phyloP scores from a whole-genome alignment of 2,113 vertebrate genomes.

The Otis tarda region DNA sequence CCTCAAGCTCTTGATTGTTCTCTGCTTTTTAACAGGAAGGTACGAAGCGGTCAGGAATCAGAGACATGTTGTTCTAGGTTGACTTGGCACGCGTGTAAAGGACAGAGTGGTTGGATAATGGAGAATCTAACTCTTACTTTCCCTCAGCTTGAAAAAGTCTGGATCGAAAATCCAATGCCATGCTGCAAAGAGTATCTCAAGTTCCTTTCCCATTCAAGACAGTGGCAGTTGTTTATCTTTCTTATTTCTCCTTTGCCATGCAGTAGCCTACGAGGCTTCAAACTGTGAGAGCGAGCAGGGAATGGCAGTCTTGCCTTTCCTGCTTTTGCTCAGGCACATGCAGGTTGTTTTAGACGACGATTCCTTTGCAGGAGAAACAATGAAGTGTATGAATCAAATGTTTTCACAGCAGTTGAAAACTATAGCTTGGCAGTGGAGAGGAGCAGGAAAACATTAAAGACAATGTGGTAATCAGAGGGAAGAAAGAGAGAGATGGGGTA shows the following conservation, averaged over 20 bases:
- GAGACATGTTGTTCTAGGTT: background rate
- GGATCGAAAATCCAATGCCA: background rate
- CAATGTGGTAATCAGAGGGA: background rate
- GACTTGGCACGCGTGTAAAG: background rate
- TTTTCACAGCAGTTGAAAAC: background rate
- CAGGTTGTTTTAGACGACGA: background rate
- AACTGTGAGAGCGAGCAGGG: background rate
- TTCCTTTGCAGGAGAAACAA: conserved; percentile 16
- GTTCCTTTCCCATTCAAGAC: background rate
- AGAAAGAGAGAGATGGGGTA: conserved; percentile 11
- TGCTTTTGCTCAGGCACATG: background rate
- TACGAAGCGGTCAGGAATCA: background rate
- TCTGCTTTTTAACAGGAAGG: background rate
- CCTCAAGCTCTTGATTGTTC: background rate
- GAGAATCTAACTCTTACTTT: background rate
- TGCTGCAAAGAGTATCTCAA: background rate
- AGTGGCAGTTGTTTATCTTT: background rate
- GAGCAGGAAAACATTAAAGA: conserved; percentile 9
- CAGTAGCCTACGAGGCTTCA: background rate
- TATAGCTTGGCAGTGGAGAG: background rate
- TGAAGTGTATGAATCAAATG: background rate
- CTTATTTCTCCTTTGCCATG: background rate
- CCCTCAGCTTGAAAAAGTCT: background rate
- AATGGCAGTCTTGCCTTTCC: background rate
- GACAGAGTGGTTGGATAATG: background rate